Evolutionary conservation across 1,140 invertebrate genomes (phyloP).

Genomic region (Andricus grossulariae): DNA sequence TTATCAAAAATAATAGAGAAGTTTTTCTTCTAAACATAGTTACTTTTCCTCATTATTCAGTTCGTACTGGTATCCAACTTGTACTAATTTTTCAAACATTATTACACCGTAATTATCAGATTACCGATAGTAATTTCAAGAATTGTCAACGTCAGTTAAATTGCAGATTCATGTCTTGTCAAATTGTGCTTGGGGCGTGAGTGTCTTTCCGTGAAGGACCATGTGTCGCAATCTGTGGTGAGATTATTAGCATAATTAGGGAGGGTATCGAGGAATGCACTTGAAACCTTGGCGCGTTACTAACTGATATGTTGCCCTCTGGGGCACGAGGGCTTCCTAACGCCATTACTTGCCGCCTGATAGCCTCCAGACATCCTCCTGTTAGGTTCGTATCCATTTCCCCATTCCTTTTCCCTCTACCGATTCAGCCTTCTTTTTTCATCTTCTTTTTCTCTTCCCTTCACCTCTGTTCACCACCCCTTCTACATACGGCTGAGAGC

Average conservation of each 20-base stretch:
- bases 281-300: conserved; percentile 27
- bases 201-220: background rate
- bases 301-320: conserved; percentile 29
- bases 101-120: no score
- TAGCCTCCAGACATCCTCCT: conserved; percentile 24
- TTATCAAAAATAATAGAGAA: no score
- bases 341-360: conserved; percentile 20
- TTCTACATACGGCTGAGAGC: conserved; percentile 27
- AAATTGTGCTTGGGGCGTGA: background rate
- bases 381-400: conserved; percentile 37
- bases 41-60: no score
- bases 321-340: background rate
- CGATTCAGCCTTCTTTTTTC: conserved; percentile 36
- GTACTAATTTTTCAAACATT: no score
- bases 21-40: no score
- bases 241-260: conserved; percentile 27
- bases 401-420: conserved; percentile 8
- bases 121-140: no score
- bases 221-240: background rate
- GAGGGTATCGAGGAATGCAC: conserved; percentile 18
- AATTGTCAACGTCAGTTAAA: background rate
- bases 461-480: conserved; percentile 41
- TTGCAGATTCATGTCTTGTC: background rate
- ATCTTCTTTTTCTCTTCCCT: conserved; percentile 32
- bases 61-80: no score